These are phyloP conservation scores for Carlito syrichta DNA, from an alignment of 2,113 vertebrate species.

Conservation along the genomic window DNA sequence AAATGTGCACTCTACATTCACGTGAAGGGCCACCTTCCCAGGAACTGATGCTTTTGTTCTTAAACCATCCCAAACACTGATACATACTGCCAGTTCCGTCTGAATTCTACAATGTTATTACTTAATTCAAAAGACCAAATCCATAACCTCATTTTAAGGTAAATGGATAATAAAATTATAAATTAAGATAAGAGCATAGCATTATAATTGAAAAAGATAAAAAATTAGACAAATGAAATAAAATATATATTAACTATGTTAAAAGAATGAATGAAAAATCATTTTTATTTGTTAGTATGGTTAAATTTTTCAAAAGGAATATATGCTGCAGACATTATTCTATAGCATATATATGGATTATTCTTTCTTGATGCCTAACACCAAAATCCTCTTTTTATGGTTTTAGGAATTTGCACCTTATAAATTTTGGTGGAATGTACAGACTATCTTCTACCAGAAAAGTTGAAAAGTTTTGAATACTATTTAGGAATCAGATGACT, in stretches of 20 bases:
- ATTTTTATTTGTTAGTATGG: not conserved
- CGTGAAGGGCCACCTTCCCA: not conserved
- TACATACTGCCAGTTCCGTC: not conserved
- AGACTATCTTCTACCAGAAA: not conserved
- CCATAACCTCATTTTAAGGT: not conserved
- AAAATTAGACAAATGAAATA: not conserved
- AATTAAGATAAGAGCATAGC: not conserved
- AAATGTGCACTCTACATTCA: not conserved
- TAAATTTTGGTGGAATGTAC: not conserved
- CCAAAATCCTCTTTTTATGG: not conserved
- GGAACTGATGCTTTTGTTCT: not conserved
- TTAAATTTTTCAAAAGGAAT: not conserved
- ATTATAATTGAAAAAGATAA: not conserved
- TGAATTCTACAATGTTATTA: not conserved
- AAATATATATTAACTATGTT: not conserved
- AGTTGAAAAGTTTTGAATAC: not conserved
- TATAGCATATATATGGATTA: too few relatives aligned
- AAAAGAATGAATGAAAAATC: not conserved
- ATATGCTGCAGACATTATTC: not conserved
- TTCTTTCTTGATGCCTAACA: not conserved
- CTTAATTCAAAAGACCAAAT: not conserved
- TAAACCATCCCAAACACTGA: not conserved
- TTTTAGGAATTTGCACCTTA: not conserved
- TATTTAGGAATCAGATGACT: too few relatives aligned
- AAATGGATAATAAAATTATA: not conserved